phyloP scores from a whole-genome alignment of 2,797 vertebrate genomes.

The Clarias platycephalus region DNA sequence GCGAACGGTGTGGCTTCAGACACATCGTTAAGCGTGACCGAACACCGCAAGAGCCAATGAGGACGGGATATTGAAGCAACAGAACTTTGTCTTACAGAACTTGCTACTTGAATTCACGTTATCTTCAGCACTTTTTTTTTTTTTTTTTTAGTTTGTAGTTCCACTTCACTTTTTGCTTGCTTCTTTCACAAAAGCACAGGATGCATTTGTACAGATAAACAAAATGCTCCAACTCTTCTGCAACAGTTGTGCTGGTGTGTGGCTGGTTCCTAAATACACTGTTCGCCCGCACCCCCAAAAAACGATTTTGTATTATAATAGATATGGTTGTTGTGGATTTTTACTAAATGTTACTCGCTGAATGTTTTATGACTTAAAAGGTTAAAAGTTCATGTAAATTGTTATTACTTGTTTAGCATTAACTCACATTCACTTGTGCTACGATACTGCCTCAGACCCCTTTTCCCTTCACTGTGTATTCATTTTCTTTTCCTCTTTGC shows the following conservation, averaged over 20 bases:
- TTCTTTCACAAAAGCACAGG: slow-evolving; percentile 33
- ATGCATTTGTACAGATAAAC: slow-evolving; percentile 7
- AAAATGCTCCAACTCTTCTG: neutral
- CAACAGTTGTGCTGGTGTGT: neutral
- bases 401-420: slow-evolving; percentile 45
- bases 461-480: neutral
- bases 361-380: slow-evolving; percentile 20
- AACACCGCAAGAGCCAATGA: slow-evolving; percentile 74
- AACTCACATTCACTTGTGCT: slow-evolving; percentile 16
- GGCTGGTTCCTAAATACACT: slow-evolving; percentile 18
- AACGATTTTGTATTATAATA: slow-evolving; percentile 13
- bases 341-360: neutral
- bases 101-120: slow-evolving; percentile 83
- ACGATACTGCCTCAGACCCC: neutral
- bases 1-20: slow-evolving; percentile 68
- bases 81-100: slow-evolving; percentile 57
- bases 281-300: neutral
- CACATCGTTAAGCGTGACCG: slow-evolving; percentile 58
- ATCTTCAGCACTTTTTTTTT: slow-evolving; percentile 80
- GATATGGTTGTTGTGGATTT: slow-evolving; percentile 17
- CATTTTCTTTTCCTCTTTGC: neutral
- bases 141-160: slow-evolving; percentile 45
- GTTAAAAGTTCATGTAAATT: slow-evolving; percentile 21
- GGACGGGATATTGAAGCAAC: slow-evolving; percentile 31
- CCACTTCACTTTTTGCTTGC: slow-evolving; percentile 50